Base-by-base conservation (phyloP, 2,888 invertebrate species). In the Mesoligia furuncula region DNA sequence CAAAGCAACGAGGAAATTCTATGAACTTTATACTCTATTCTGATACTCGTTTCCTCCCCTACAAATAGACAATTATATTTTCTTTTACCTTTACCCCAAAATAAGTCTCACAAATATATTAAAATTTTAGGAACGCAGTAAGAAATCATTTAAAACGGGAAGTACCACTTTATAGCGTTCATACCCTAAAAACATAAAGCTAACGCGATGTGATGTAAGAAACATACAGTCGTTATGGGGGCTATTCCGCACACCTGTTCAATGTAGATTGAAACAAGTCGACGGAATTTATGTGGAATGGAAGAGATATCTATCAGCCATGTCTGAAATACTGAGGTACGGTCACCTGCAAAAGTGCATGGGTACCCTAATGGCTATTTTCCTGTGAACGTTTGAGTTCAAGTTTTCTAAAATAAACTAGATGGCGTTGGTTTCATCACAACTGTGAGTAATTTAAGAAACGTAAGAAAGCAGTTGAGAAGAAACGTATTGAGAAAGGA, bases 221-320 rank as follows among this genome's bases (percentile, higher is more conserved):
- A 82, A 73, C 88, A 86, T 85, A 84, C 87, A 80, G 86, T 78
- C 81, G 85, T 91, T 85, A 89, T 87, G 42, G 42, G 42, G 11
- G 42, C 42, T 42, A 42, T 42, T 42, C 11, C 42, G 75, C 42
- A 84, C 93, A 93, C 92, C 92, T 93, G 92, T 81, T 86, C 86
- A 69, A 83, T 77, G 51, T 78, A 85, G 74, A 83, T 87, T 85
- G 80, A 89, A 89, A 90, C 88, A 84, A 88, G 83, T 80, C 85
- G 45, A 73, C 71, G 73, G 80, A 85, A 85, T 82, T 74, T 11
- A 65, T 74, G 59, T 13, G 4, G 48, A 75, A 85, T 79, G 1
- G 88, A 80, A 75, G 81, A 79, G 70, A 73, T 69, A 39, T 9
- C 39, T 9, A 0, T n/a, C 2, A 42, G 42, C 42, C 11, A 42